Percentiles rank a stretch among this genome's conserved stretches.
Conservation (phyloP, 2,113 vertebrate genomes). For the Archilochus colubris region DNA sequence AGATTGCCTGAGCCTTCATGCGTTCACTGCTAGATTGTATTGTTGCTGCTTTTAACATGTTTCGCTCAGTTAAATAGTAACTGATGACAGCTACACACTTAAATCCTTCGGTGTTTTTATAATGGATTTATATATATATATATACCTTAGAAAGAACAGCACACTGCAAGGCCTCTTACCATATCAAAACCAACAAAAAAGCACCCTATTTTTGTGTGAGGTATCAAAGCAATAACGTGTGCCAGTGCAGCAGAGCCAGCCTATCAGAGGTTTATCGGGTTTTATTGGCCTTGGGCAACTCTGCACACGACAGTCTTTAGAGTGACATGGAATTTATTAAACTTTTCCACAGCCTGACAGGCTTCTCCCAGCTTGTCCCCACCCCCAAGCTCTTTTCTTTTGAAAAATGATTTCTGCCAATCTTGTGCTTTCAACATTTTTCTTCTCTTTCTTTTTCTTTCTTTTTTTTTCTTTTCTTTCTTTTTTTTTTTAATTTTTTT, state of each 20-base stretch:
- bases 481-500: neutral
- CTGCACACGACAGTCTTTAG: slow-evolving; percentile 64
- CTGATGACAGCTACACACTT: slow-evolving; percentile 48
- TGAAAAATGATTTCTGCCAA: slow-evolving; percentile 63
- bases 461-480: too few relatives aligned
- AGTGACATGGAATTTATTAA: slow-evolving; percentile 77
- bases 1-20: slow-evolving; percentile 67
- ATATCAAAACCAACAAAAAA: slow-evolving; percentile 58
- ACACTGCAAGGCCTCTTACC: slow-evolving; percentile 52
- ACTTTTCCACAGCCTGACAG: slow-evolving; percentile 66
- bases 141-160: slow-evolving; percentile 40
- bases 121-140: slow-evolving; percentile 39
- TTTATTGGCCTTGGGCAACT: slow-evolving; percentile 65
- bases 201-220: neutral
- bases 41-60: slow-evolving; percentile 56
- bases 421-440: slow-evolving; percentile 27
- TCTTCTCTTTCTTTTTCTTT: neutral
- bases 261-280: slow-evolving; percentile 54
- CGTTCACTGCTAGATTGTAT: slow-evolving; percentile 66
- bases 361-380: slow-evolving; percentile 48
- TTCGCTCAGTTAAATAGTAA: slow-evolving; percentile 60
- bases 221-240: slow-evolving; percentile 34
- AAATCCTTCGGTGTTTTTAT: slow-evolving; percentile 38
- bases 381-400: slow-evolving; percentile 50
- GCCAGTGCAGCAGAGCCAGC: slow-evolving; percentile 16